phyloP scores from a whole-genome alignment of 2,888 invertebrate species.

The Ophioninae sp. region DNA sequence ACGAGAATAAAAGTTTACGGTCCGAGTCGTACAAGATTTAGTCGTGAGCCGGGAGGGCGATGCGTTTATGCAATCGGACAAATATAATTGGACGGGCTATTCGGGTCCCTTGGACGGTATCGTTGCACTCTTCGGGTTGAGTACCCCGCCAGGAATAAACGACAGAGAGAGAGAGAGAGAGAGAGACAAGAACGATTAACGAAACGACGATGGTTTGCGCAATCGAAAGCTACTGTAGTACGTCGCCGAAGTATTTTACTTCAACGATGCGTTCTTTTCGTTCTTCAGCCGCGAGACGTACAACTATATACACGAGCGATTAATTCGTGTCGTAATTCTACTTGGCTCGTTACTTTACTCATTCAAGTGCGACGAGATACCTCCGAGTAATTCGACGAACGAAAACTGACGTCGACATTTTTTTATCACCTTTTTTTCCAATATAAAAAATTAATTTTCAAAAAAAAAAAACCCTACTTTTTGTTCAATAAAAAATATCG shows the following conservation, averaged over 20 bases:
- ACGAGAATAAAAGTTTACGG: background rate
- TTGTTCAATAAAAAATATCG: no score
- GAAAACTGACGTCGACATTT: no score
- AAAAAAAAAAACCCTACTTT: no score
- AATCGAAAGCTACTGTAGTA: constrained; percentile 39
- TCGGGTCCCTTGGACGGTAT: constrained; percentile 42
- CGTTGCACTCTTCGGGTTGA: constrained; percentile 45
- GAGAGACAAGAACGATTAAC: constrained; percentile 21
- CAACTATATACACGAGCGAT: background rate
- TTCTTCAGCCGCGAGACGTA: background rate
- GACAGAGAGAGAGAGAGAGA: constrained; percentile 12
- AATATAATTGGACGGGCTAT: constrained; percentile 56
- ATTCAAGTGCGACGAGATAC: background rate
- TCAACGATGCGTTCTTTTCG: constrained; percentile 42
- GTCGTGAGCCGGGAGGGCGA: background rate
- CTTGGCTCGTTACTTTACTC: background rate
- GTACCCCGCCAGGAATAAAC: constrained; percentile 54
- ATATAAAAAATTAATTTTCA: no score
- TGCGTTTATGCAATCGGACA: constrained; percentile 55
- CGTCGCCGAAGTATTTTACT: constrained; percentile 59
- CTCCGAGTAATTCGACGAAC: background rate
- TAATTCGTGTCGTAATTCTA: constrained; percentile 8
- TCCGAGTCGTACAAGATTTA: background rate
- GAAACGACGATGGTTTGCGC: constrained; percentile 49
- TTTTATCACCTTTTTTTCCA: no score